phyloP scores from a whole-genome alignment of 2,888 invertebrate genomes.

The Cantharis lateralis region DNA sequence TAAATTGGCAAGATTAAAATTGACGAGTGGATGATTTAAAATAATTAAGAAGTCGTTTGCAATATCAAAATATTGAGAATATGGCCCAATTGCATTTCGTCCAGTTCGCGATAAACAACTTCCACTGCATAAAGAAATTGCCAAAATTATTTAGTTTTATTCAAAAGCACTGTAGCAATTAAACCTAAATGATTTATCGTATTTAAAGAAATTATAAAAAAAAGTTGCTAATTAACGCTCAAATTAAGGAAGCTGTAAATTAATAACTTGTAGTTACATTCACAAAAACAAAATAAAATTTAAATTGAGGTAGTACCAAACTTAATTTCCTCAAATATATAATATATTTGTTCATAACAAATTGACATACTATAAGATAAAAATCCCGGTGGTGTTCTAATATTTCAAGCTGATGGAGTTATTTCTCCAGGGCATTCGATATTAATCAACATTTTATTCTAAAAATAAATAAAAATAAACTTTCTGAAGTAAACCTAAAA shows the following conservation, averaged over 20 bases:
- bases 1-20: neutral
- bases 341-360: neutral
- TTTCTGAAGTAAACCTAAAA: neutral
- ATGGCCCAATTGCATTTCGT: neutral
- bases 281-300: neutral
- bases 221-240: neutral
- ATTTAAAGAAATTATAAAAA: too few species aligned
- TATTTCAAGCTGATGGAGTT: neutral
- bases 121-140: neutral
- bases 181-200: neutral
- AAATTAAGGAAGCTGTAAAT: neutral
- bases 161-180: neutral
- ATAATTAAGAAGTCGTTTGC: neutral
- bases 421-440: neutral
- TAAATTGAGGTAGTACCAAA: neutral
- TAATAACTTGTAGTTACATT: neutral
- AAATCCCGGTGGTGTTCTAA: neutral
- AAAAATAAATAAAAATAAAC: neutral
- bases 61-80: neutral
- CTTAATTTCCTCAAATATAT: neutral
- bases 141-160: neutral
- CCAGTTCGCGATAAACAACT: neutral
- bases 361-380: neutral
- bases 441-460: neutral
- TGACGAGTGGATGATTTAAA: neutral